Evolutionary conservation across 2,888 invertebrate species (phyloP).

Genomic region (Aricia artaxerxes): DNA sequence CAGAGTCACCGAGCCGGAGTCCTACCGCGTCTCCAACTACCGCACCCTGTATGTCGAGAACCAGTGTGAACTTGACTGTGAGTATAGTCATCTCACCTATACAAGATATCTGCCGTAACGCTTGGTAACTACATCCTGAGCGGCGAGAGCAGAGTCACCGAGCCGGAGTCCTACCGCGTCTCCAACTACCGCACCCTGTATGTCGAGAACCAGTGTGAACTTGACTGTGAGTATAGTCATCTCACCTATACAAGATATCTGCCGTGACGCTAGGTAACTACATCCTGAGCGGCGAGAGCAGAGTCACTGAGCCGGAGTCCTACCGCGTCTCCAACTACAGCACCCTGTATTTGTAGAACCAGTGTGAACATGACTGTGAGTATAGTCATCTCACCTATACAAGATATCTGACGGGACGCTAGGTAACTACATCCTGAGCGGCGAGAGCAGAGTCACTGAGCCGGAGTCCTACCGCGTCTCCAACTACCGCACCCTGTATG

Average conservation of each 20-base stretch:
- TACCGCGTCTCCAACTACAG: slow-evolving; percentile 87
- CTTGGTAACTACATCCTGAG: no score
- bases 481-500: slow-evolving; percentile 88
- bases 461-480: slow-evolving; percentile 89
- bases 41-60: slow-evolving; percentile 92
- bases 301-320: slow-evolving; percentile 68
- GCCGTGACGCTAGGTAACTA: slow-evolving; percentile 81
- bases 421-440: slow-evolving; percentile 87
- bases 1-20: slow-evolving; percentile 87
- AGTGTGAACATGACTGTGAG: slow-evolving; percentile 85
- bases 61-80: slow-evolving; percentile 86
- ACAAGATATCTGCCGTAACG: no score
- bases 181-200: slow-evolving; percentile 89
- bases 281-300: slow-evolving; percentile 47
- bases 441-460: slow-evolving; percentile 86
- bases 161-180: slow-evolving; percentile 88
- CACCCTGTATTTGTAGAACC: slow-evolving; percentile 91
- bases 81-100: slow-evolving; percentile 53
- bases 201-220: slow-evolving; percentile 90
- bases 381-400: slow-evolving; percentile 38
- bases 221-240: slow-evolving; percentile 75
- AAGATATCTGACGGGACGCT: slow-evolving; percentile 48
- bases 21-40: slow-evolving; percentile 87
- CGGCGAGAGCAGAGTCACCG: slow-evolving; percentile 75
- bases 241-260: background rate